Evolutionary conservation across 2,113 vertebrate species (phyloP).

Genomic region (Urocitellus parryii): DNA sequence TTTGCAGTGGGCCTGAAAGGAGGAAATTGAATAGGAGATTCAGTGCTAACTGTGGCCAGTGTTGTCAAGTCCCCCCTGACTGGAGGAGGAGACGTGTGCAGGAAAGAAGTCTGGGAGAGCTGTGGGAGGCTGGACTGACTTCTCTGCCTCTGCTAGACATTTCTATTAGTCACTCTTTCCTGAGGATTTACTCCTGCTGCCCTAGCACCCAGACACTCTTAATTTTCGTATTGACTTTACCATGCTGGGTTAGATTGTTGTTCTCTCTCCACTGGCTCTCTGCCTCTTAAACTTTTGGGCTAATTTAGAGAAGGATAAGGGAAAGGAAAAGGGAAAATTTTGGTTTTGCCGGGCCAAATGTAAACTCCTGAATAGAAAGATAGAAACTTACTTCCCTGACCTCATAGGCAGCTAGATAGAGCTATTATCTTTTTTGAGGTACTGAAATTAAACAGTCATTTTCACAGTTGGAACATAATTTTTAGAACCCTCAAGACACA

Average conservation of each 20-base stretch:
- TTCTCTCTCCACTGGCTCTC: constrained; percentile 28
- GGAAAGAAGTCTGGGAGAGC: constrained; percentile 58
- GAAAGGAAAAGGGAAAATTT: constrained; percentile 39
- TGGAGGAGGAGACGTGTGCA: constrained; percentile 31
- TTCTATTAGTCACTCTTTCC: constrained; percentile 80
- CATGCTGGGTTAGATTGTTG: constrained; percentile 54
- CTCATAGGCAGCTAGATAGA: constrained; percentile 15
- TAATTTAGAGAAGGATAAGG: constrained; percentile 66
- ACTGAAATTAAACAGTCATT: constrained; percentile 44
- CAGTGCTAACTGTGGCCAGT: constrained; percentile 53
- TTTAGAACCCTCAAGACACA: constrained; percentile 47
- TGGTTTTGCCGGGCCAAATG: constrained; percentile 35
- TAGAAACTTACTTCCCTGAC: constrained; percentile 32
- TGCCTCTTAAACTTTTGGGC: constrained; percentile 62
- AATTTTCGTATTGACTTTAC: constrained; percentile 72
- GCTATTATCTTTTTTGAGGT: constrained; percentile 39
- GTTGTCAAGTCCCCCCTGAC: not conserved
- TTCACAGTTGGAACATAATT: constrained; percentile 42
- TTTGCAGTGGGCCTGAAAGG: not conserved
- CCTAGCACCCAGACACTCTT: constrained; percentile 72
- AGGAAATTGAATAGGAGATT: constrained; percentile 48
- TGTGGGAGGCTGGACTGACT: constrained; percentile 68
- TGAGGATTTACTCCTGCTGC: constrained; percentile 76
- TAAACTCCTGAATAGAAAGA: constrained; percentile 52
- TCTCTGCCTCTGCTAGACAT: constrained; percentile 68